These are phyloP conservation scores for Chrysina gloriosa DNA, from an alignment of 2,888 invertebrate genomes.

Conservation along the genomic window DNA sequence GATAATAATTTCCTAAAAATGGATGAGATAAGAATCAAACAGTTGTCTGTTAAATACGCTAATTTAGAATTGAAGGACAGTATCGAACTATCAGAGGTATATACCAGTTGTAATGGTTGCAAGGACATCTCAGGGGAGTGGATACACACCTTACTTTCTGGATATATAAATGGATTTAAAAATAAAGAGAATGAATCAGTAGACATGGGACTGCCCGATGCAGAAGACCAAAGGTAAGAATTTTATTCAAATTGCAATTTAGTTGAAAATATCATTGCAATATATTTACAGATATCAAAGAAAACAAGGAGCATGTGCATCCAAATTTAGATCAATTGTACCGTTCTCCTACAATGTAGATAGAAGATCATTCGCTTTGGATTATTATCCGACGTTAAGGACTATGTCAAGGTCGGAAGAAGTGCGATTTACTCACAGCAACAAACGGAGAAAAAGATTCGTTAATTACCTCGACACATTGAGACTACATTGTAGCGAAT, in stretches of 20 bases:
- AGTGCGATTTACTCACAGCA: slow-evolving; percentile 68
- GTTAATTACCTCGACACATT: slow-evolving; percentile 74
- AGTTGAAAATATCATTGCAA: slow-evolving; percentile 58
- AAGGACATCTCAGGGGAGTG: slow-evolving; percentile 40
- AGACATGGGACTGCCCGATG: slow-evolving; percentile 49
- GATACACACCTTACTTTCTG: slow-evolving; percentile 35
- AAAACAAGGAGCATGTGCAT: slow-evolving; percentile 59
- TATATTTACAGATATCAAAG: slow-evolving; percentile 65
- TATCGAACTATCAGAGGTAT: slow-evolving; percentile 52
- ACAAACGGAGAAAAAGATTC: slow-evolving; percentile 79
- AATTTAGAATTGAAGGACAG: slow-evolving; percentile 58
- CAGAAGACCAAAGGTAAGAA: slow-evolving; percentile 55
- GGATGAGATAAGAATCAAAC: slow-evolving; percentile 44
- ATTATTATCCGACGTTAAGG: slow-evolving; percentile 78
- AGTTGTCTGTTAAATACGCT: slow-evolving; percentile 55
- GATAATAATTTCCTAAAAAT: slow-evolving; percentile 48
- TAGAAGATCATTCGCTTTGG: slow-evolving; percentile 70
- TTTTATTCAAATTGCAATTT: slow-evolving; percentile 42
- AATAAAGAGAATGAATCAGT: slow-evolving; percentile 48
- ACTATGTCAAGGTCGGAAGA: slow-evolving; percentile 78
- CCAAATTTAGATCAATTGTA: slow-evolving; percentile 68
- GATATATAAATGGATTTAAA: slow-evolving; percentile 13
- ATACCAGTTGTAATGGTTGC: slow-evolving; percentile 28
- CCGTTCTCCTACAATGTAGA: slow-evolving; percentile 67
- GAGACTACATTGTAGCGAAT: slow-evolving; percentile 43